Evolutionary conservation across 1,140 invertebrate genomes (phyloP).

Genomic region (Ectropis grisescens): DNA sequence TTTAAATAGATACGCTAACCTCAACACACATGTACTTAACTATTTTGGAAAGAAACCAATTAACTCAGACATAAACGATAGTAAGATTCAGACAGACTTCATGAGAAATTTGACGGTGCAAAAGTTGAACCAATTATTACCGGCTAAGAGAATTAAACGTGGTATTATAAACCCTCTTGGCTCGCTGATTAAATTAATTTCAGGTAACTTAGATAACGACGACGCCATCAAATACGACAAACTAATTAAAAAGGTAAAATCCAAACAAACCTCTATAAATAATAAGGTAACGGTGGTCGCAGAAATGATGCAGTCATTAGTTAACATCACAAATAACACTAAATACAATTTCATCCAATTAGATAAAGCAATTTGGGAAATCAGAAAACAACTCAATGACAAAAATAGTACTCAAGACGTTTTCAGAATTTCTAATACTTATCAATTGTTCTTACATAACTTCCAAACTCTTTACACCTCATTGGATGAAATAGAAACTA

Average conservation of each 20-base stretch:
- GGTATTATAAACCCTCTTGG: constrained; percentile 13
- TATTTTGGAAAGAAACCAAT: constrained; percentile 3
- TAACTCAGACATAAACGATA: constrained; percentile 3
- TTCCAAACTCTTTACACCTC: constrained; percentile 2
- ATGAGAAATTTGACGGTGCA: constrained; percentile 9
- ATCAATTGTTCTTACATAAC: constrained; percentile 1
- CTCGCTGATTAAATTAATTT: constrained; percentile 20
- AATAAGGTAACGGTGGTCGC: constrained; percentile 8
- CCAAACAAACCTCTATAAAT: constrained; percentile 5
- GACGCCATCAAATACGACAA: constrained; percentile 18
- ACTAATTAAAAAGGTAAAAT: constrained; percentile 8
- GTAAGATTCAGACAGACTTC: constrained; percentile 10
- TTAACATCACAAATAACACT: constrained; percentile 5
- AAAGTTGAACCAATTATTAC: constrained; percentile 13
- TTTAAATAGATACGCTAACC: constrained; percentile 8
- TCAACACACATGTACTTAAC: constrained; percentile 4
- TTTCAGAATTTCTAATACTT: background rate
- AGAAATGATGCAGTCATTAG: constrained; percentile 6
- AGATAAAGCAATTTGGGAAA: constrained; percentile 1
- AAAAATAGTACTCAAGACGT: background rate
- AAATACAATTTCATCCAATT: constrained; percentile 3
- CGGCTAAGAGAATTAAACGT: constrained; percentile 3
- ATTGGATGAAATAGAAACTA: constrained; percentile 9
- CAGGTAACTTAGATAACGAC: constrained; percentile 17
- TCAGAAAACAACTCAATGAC: background rate